A percentile compares a stretch with the other conserved stretches of the same genome.
Conservation (phyloP, 2,888 invertebrate species). For the Xestia ashworthii region DNA sequence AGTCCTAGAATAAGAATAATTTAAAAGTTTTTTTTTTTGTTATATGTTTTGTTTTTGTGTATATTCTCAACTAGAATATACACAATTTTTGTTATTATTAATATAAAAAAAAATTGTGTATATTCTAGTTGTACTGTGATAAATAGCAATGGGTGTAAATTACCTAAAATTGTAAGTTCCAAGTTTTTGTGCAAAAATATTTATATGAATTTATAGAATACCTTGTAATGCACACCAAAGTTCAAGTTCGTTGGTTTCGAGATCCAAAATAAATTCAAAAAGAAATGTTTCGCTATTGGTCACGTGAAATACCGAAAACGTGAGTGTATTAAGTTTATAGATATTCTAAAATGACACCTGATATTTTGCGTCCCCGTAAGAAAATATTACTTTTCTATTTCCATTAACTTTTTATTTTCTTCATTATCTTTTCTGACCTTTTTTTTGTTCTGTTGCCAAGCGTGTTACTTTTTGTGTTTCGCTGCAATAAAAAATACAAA, state of each 20-base stretch:
- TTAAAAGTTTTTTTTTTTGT: no score
- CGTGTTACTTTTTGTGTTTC: not conserved
- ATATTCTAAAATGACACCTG: conserved; percentile 18
- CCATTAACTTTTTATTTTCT: conserved; percentile 18
- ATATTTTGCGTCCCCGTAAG: conserved; percentile 12
- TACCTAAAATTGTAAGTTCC: no score
- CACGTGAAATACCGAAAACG: conserved; percentile 30
- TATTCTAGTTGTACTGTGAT: no score
- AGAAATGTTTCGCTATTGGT: conserved; percentile 14
- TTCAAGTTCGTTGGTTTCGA: not conserved
- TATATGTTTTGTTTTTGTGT: no score
- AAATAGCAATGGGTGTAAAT: no score
- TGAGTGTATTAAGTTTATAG: conserved; percentile 29
- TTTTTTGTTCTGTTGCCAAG: not conserved
- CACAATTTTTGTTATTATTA: no score
- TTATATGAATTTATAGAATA: no score
- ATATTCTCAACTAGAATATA: no score
- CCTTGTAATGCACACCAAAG: not conserved
- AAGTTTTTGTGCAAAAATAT: no score
- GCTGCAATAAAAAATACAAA: not conserved
- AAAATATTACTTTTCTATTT: conserved; percentile 13
- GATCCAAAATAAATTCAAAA: conserved; percentile 29
- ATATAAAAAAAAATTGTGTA: no score
- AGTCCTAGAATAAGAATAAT: no score
- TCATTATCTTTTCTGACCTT: not conserved